These are phyloP conservation scores for Anabas testudineus DNA, from an alignment of 2,797 vertebrate species.

Conservation along the genomic window DNA sequence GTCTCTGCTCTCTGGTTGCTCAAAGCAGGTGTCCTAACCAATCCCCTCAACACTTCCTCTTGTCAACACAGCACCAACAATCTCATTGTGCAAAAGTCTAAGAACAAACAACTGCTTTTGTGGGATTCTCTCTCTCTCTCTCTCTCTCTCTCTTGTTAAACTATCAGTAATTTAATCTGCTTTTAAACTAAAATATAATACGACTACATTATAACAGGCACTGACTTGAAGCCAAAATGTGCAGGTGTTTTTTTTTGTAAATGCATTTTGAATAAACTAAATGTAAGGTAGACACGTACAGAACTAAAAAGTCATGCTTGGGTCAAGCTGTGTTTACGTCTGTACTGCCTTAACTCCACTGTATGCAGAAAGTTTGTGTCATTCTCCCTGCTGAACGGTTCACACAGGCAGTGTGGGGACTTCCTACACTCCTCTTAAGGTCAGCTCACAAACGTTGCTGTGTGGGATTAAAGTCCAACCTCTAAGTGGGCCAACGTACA, in stretches of 20 bases:
- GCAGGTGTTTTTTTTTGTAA: not conserved
- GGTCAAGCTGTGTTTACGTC: conserved; percentile 15
- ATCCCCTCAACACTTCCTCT: conserved; percentile 76
- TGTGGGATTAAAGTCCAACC: conserved; percentile 59
- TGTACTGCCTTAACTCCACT: not conserved
- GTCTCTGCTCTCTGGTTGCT: conserved; percentile 73
- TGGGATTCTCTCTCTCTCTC: too few relatives aligned
- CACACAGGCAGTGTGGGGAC: conserved; percentile 24
- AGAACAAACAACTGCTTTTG: not conserved
- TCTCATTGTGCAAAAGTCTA: conserved; percentile 20
- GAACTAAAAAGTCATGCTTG: not conserved
- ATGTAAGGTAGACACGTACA: too few relatives aligned
- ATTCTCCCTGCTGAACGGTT: conserved; percentile 22
- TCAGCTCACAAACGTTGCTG: conserved; percentile 42
- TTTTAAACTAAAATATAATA: too few relatives aligned
- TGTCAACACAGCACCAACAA: conserved; percentile 74
- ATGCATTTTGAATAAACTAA: not conserved
- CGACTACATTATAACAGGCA: too few relatives aligned
- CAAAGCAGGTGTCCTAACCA: conserved; percentile 81
- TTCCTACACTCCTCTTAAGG: conserved; percentile 46
- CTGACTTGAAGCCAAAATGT: too few relatives aligned
- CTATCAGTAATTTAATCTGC: too few relatives aligned
- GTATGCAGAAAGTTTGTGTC: conserved; percentile 27
- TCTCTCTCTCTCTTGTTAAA: not conserved
- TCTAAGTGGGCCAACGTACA: conserved; percentile 9